phyloP scores from a whole-genome alignment of 2,888 invertebrate species.

The Stomorhina lunata region DNA sequence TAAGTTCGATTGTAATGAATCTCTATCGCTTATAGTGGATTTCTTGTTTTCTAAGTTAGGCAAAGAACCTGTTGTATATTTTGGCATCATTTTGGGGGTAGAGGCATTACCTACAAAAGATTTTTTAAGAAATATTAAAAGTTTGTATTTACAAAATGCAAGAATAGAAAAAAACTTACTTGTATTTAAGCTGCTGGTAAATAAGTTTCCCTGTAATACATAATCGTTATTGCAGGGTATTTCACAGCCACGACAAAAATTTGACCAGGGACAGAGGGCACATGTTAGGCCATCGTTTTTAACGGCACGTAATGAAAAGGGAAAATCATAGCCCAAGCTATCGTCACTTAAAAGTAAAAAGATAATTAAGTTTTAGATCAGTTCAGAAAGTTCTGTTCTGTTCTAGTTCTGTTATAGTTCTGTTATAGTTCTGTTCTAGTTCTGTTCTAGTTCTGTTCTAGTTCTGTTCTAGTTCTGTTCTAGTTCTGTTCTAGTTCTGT shows the following conservation, averaged over 20 bases:
- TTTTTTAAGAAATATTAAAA: neutral
- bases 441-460: too few relatives aligned
- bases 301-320: slow-evolving; percentile 92
- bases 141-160: neutral
- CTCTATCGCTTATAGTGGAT: slow-evolving; percentile 67
- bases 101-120: slow-evolving; percentile 71
- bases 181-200: slow-evolving; percentile 71
- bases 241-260: slow-evolving; percentile 92
- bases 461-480: too few relatives aligned
- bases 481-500: too few relatives aligned
- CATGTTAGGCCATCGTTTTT: slow-evolving; percentile 87
- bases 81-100: slow-evolving; percentile 74
- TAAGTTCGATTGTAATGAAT: slow-evolving; percentile 68
- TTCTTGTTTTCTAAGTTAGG: slow-evolving; percentile 75
- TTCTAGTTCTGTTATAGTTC: too few relatives aligned
- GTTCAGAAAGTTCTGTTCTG: too few relatives aligned
- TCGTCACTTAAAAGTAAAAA: slow-evolving; percentile 87
- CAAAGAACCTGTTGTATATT: slow-evolving; percentile 74
- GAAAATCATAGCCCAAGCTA: slow-evolving; percentile 94
- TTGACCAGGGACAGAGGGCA: slow-evolving; percentile 89
- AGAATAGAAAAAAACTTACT: slow-evolving; percentile 69
- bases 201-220: slow-evolving; percentile 78
- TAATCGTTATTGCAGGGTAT: slow-evolving; percentile 85
- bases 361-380: too few relatives aligned
- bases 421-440: too few relatives aligned